A percentile compares a stretch with the other conserved stretches of the same genome.
Conservation (phyloP, 2,113 vertebrate species). For the Sardina pilchardus region DNA sequence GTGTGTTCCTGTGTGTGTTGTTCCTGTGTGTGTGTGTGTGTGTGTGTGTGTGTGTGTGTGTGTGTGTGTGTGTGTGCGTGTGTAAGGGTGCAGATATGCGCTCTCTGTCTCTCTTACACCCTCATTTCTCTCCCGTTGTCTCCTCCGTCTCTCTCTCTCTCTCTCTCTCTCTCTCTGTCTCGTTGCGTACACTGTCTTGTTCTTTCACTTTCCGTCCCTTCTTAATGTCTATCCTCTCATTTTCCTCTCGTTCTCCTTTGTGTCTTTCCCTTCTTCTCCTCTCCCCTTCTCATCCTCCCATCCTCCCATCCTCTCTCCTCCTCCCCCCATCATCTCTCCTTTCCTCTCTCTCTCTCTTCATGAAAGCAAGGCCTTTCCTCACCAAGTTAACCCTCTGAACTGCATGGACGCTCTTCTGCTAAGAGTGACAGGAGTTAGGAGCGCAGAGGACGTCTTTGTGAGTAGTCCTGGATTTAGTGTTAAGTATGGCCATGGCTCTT, state of each 20-base stretch:
- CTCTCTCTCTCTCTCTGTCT: neutral
- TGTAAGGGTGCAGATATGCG: neutral
- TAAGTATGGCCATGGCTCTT: neutral
- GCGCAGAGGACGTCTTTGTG: slow-evolving; percentile 4
- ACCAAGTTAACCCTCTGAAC: neutral
- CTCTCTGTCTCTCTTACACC: neutral
- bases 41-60: slow-evolving; percentile 22
- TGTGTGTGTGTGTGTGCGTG: neutral
- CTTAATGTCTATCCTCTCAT: neutral
- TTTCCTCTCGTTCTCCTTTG: neutral
- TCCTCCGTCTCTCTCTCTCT: neutral
- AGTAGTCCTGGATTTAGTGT: neutral
- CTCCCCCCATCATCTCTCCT: neutral
- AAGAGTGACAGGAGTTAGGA: neutral
- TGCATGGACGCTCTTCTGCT: neutral
- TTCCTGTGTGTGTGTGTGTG: slow-evolving; percentile 15
- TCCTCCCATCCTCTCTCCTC: neutral
- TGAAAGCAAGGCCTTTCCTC: neutral
- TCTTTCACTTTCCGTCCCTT: neutral
- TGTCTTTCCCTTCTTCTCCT: neutral
- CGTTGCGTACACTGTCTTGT: too few relatives aligned
- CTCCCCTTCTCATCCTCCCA: neutral
- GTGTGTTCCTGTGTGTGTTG: neutral
- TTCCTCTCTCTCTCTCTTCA: neutral
- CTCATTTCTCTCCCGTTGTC: neutral